phyloP scores from a whole-genome alignment of 1,140 invertebrate species.

The Belonocnema kinseyi region DNA sequence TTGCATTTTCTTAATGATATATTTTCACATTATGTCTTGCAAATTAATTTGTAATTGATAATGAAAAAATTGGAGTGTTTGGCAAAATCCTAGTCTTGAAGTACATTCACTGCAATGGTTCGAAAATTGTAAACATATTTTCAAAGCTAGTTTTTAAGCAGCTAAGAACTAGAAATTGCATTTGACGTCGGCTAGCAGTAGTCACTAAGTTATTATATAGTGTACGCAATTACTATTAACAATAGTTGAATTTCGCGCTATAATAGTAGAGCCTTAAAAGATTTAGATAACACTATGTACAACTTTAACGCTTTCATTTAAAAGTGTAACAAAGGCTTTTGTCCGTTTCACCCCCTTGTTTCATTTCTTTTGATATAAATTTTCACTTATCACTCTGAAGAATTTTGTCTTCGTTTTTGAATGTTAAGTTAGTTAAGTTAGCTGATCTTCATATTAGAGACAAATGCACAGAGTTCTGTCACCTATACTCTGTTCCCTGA shows the following conservation, averaged over 20 bases:
- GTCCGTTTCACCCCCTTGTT: slow-evolving; percentile 28
- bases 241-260: slow-evolving; percentile 22
- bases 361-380: background rate
- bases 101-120: background rate
- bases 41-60: background rate
- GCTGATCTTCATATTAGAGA: too few relatives aligned
- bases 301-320: slow-evolving; percentile 44
- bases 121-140: slow-evolving; percentile 21
- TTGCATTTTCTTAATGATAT: background rate
- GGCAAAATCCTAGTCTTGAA: background rate
- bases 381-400: background rate
- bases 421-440: too few relatives aligned
- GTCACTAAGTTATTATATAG: slow-evolving; percentile 61
- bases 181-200: slow-evolving; percentile 50
- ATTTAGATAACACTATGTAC: slow-evolving; percentile 70
- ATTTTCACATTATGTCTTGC: background rate
- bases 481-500: too few relatives aligned
- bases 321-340: slow-evolving; percentile 51
- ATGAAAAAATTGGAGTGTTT: background rate
- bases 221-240: slow-evolving; percentile 52
- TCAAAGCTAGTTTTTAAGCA: slow-evolving; percentile 49
- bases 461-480: too few relatives aligned
- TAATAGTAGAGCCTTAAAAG: slow-evolving; percentile 58
- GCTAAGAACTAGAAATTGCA: slow-evolving; percentile 59
- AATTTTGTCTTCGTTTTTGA: background rate